phyloP scores from a whole-genome alignment of 2,797 vertebrate species.

The Coccyzus lansbergi region DNA sequence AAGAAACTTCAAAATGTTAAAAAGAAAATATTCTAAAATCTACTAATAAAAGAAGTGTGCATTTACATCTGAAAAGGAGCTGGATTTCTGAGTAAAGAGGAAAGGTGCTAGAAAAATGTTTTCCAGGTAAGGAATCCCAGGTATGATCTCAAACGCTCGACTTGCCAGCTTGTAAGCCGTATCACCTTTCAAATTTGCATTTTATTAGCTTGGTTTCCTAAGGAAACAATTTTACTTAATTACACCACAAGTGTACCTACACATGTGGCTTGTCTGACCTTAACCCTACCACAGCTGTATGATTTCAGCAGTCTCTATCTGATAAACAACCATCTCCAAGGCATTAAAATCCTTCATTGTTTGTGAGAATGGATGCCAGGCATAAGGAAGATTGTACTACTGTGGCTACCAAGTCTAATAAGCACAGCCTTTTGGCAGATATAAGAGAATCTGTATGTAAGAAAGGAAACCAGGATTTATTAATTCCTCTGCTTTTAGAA shows the following conservation, averaged over 20 bases:
- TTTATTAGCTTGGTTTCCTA: conserved; percentile 47
- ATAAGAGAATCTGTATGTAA: not conserved
- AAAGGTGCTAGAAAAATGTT: conserved; percentile 15
- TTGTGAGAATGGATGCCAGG: not conserved
- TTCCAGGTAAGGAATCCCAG: conserved; percentile 27
- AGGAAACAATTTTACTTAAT: conserved; percentile 39
- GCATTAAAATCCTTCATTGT: not conserved
- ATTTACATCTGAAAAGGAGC: conserved; percentile 14
- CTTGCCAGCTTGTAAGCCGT: conserved; percentile 17
- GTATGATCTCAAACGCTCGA: not conserved
- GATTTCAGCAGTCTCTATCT: not conserved
- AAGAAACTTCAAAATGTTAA: not conserved
- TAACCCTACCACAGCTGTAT: not conserved
- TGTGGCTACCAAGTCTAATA: not conserved
- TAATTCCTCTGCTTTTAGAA: not conserved
- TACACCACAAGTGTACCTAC: not conserved
- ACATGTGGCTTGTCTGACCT: not conserved
- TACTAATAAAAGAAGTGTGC: not conserved
- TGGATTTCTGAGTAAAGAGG: not conserved
- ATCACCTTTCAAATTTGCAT: conserved; percentile 23
- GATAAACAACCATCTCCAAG: not conserved
- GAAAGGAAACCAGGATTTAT: conserved; percentile 25
- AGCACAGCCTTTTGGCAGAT: not conserved
- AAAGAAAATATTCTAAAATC: not conserved
- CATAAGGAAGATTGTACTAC: not conserved